These are phyloP conservation scores for Intellagama lesueurii DNA, from an alignment of 2,797 vertebrate species.

Conservation along the genomic window DNA sequence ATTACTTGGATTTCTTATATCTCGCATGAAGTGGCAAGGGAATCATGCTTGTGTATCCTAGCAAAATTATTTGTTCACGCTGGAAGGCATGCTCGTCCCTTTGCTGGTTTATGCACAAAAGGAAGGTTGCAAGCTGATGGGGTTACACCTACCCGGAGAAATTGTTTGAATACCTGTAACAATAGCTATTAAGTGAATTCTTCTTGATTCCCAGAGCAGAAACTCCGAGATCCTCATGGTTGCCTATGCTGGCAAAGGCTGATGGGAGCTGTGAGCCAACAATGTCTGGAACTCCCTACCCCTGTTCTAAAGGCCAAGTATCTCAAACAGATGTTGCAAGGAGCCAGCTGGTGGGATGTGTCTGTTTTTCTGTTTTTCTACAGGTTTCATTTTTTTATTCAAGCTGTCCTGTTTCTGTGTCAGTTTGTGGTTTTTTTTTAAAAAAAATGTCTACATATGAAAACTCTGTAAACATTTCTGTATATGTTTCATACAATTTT, in stretches of 20 bases:
- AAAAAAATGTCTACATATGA: too few relatives aligned
- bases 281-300: too few relatives aligned
- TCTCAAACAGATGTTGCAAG: too few relatives aligned
- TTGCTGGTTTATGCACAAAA: constrained; percentile 46
- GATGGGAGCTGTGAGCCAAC: too few relatives aligned
- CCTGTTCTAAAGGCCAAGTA: too few relatives aligned
- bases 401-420: too few relatives aligned
- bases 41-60: constrained; percentile 38
- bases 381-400: neutral
- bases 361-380: neutral
- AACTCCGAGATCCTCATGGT: neutral
- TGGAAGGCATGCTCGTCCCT: constrained; percentile 45
- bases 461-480: too few relatives aligned
- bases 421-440: too few relatives aligned
- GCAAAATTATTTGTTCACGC: constrained; percentile 38
- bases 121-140: neutral
- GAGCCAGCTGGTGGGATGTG: too few relatives aligned
- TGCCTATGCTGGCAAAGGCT: too few relatives aligned
- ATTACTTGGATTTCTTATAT: constrained; percentile 35
- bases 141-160: neutral
- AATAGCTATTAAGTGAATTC: neutral
- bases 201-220: neutral
- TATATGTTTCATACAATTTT: neutral
- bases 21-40: constrained; percentile 46
- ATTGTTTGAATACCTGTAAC: constrained; percentile 17